A percentile compares a stretch with the other conserved stretches of the same genome.
Evolutionary conservation across 2,888 invertebrate species (phyloP).

Genomic region (Tinea pellionella): DNA sequence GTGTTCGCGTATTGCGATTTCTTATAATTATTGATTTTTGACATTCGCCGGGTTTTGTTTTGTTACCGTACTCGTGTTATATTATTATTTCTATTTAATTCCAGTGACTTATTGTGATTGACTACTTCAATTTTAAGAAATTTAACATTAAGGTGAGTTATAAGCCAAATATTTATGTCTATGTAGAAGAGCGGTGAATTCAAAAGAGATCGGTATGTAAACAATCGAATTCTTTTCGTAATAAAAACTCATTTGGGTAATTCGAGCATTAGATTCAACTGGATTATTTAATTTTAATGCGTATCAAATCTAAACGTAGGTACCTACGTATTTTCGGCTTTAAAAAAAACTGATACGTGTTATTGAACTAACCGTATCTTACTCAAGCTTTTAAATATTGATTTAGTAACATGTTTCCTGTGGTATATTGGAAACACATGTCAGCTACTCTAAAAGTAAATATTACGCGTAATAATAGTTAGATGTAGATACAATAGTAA

Average conservation of each 20-base stretch:
- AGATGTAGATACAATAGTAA: not conserved
- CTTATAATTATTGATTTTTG: slow-evolving; percentile 10
- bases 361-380: too few relatives aligned
- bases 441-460: not conserved
- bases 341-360: too few relatives aligned
- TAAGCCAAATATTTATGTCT: not conserved
- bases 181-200: not conserved
- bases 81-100: not conserved
- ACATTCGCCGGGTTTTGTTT: slow-evolving; percentile 11
- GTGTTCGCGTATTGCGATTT: slow-evolving; percentile 10
- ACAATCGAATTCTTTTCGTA: not conserved
- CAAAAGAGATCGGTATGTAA: not conserved
- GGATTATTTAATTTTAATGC: too few relatives aligned
- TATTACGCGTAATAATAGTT: not conserved
- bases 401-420: not conserved
- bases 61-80: slow-evolving; percentile 4
- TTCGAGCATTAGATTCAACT: not conserved
- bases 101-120: not conserved
- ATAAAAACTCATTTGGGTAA: not conserved
- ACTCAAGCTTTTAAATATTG: not conserved
- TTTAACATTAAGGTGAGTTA: slow-evolving; percentile 2
- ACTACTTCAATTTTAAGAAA: not conserved
- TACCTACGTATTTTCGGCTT: too few relatives aligned
- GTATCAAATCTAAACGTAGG: too few relatives aligned
- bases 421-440: not conserved